phyloP scores from a whole-genome alignment of 2,888 invertebrate species.

The Conistra vaccinii region DNA sequence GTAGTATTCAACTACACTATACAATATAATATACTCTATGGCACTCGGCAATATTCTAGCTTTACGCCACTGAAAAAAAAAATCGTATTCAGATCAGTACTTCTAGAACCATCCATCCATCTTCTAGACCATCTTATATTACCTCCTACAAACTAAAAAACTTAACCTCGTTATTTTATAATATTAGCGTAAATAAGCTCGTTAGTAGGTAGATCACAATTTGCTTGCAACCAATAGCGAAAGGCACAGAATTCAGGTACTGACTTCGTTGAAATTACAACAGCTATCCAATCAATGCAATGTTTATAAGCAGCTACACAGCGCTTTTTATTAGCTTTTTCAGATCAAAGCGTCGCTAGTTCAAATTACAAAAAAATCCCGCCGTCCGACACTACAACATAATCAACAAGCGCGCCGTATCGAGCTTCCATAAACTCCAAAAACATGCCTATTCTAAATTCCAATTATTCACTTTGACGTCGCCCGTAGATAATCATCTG shows the following conservation, averaged over 20 bases:
- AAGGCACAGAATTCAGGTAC: no score
- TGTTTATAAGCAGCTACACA: slow-evolving; percentile 4
- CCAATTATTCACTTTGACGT: slow-evolving; percentile 90
- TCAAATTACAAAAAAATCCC: slow-evolving; percentile 45
- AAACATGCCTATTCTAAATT: slow-evolving; percentile 82
- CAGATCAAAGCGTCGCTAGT: slow-evolving; percentile 14
- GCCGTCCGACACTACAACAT: slow-evolving; percentile 45
- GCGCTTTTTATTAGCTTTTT: background rate
- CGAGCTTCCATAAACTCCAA: slow-evolving; percentile 73
- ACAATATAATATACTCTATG: no score
- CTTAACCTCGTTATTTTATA: no score
- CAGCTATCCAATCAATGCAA: background rate
- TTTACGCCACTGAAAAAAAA: no score
- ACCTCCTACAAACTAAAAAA: no score
- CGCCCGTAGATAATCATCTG: slow-evolving; percentile 89
- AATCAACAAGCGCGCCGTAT: slow-evolving; percentile 47
- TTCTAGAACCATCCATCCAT: no score
- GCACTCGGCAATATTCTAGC: no score
- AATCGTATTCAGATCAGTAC: no score
- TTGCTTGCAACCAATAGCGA: no score
- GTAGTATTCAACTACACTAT: no score
- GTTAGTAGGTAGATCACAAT: background rate
- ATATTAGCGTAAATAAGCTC: background rate
- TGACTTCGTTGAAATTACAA: background rate
- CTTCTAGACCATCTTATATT: no score